Evolutionary conservation across 2,797 vertebrate species (phyloP).

Genomic region (Anabas testudineus): DNA sequence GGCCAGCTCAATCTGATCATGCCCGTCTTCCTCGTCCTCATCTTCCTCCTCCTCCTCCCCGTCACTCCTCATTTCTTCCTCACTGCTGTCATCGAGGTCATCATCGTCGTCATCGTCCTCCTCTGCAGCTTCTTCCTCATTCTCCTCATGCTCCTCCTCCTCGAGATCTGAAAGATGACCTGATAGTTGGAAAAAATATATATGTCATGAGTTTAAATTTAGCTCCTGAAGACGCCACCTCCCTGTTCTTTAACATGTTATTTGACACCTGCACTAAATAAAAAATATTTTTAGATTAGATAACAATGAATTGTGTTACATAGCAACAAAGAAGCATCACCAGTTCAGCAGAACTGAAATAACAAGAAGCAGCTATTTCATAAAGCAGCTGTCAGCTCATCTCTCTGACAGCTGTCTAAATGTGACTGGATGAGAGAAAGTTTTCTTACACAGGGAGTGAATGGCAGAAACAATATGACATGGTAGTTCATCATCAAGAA

Average conservation of each 20-base stretch:
- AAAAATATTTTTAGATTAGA: background rate
- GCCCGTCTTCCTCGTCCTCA: conserved; percentile 59
- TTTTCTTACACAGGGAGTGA: conserved; percentile 73
- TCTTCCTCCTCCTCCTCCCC: conserved; percentile 70
- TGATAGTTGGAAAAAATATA: conserved; percentile 11
- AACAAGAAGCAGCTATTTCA: background rate
- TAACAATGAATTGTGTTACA: too few relatives aligned
- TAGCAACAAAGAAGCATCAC: too few relatives aligned
- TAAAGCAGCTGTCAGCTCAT: background rate
- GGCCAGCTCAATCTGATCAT: conserved; percentile 40
- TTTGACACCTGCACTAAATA: too few relatives aligned
- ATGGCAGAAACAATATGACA: conserved; percentile 58
- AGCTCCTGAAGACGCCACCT: background rate
- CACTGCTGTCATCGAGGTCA: conserved; percentile 69
- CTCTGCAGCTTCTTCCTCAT: conserved; percentile 57
- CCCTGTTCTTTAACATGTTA: background rate
- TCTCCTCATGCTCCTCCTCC: conserved; percentile 68
- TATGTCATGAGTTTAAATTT: background rate
- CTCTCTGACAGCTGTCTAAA: background rate
- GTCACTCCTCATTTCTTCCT: conserved; percentile 77
- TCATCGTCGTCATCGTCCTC: conserved; percentile 61
- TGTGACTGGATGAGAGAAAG: background rate
- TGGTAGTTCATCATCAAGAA: conserved; percentile 67
- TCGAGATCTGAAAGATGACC: conserved; percentile 56
- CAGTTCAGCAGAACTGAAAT: background rate